A percentile compares a stretch with the other conserved stretches of the same genome.
Evolutionary conservation across 2,113 vertebrate species (phyloP).

Genomic region (Antigone vipio): DNA sequence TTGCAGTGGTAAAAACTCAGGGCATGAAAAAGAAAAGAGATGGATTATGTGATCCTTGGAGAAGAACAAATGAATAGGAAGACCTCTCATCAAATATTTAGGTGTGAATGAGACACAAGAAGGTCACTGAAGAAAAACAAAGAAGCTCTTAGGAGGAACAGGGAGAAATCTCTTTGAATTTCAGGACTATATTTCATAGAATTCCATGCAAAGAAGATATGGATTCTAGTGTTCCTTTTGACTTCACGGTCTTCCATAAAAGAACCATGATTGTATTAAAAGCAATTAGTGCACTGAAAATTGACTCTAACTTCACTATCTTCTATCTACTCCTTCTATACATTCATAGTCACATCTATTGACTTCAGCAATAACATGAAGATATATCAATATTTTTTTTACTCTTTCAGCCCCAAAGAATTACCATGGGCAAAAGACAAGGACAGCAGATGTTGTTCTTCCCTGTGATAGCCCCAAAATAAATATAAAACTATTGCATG

Average conservation of each 20-base stretch:
- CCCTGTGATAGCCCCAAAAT: neutral
- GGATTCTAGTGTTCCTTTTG: neutral
- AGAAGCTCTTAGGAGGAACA: neutral
- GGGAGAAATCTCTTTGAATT: neutral
- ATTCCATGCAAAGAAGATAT: neutral
- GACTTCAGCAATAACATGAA: neutral
- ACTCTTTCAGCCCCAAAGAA: neutral
- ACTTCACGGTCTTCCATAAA: neutral
- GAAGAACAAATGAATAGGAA: slow-evolving; percentile 1
- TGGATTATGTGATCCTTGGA: neutral
- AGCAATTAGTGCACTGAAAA: neutral
- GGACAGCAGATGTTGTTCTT: neutral
- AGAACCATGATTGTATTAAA: neutral
- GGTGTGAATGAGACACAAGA: neutral
- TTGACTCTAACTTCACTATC: neutral
- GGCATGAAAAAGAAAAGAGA: neutral
- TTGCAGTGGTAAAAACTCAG: neutral
- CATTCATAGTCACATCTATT: neutral
- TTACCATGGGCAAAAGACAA: neutral
- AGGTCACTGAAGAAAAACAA: neutral
- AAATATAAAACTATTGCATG: neutral
- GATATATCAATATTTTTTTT: rapidly evolving
- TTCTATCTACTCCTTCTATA: neutral
- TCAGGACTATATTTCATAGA: neutral
- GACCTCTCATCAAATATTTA: slow-evolving; percentile 29